Conservation (phyloP, 2,797 vertebrate species). For the Sciaenops ocellatus region DNA sequence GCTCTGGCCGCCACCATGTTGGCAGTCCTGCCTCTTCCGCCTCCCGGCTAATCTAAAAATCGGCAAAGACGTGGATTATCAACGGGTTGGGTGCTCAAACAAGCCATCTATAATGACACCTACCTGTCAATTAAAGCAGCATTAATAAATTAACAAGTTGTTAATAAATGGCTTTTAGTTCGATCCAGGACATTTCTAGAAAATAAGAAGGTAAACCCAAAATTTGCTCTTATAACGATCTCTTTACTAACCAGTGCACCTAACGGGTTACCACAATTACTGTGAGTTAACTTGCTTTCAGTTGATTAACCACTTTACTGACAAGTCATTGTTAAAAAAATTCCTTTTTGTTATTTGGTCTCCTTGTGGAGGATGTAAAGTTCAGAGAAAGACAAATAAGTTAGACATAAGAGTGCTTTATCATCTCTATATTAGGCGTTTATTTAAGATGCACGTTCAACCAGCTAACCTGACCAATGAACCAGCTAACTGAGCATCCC, state of each 20-base stretch:
- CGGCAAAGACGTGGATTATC: too few species aligned
- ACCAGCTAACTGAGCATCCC: neutral
- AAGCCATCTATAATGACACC: too few species aligned
- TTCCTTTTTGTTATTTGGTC: neutral
- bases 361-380: neutral
- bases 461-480: conserved; percentile 15
- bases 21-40: too few species aligned
- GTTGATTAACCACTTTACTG: neutral
- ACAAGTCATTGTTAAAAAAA: neutral
- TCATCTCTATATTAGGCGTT: conserved; percentile 5
- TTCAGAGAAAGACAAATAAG: neutral
- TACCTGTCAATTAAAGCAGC: too few species aligned
- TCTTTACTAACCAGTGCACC: neutral
- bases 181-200: neutral
- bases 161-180: neutral
- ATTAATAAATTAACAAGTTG: neutral
- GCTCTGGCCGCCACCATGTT: too few species aligned
- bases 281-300: neutral
- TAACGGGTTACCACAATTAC: neutral
- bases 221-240: neutral
- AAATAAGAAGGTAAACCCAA: neutral
- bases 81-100: too few species aligned
- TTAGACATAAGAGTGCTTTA: neutral
- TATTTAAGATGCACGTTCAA: conserved; percentile 16
- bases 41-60: too few species aligned